Base-by-base conservation (phyloP, 2,113 vertebrate species). In the Callocephalon fimbriatum region DNA sequence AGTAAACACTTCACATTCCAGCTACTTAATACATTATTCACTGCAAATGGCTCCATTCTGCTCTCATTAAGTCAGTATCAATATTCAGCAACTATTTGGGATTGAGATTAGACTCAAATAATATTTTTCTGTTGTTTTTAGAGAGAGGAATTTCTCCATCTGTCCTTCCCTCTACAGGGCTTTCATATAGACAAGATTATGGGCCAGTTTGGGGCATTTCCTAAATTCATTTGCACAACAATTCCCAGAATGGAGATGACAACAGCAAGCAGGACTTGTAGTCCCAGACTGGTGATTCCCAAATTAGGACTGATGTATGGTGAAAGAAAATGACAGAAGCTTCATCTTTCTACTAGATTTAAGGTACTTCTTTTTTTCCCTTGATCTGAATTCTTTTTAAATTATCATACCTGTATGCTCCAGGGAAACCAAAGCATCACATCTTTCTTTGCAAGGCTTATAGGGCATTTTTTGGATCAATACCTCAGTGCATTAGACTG, bases 1-100 rank as follows among this genome's bases (percentile, higher is more conserved):
- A 90, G 59, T 71, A 95, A 91, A 90, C 80, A 88, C 59, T 85
- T 94, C 85, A 76, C 77, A 92, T 88, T 95, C 53, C 22, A 65
- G 10, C 54, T 54, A 58, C 54, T 91, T 79, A 86, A 94, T 88
- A 72, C 9, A 84, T 85, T 81, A 72, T 51, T 90, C 63, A 77
- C 32, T 86, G 86, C 29, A 83, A 81, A 86, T 37, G 35, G 71
- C 32, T 84, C 50, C 21, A 42, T 72, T 74, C 67, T 80, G 45
- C 58, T 94, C 48, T 44, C 4, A 1, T 53, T 78, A 95, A 84
- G 3, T 56, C 63, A 71, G 3, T 59, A 67, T 25, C 68, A 68
- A 73, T 42, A 70, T 45, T 61, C n/a, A 53, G 42, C 12, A 53
- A 44, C n/a, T 76, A 15, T 37, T 6, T 25, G 26, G 31, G 71